Evolutionary conservation across 2,113 vertebrate genomes (phyloP), one percentile per base, ranked within the genome.

Genomic region (Lycocorax pyrrhopterus): DNA sequence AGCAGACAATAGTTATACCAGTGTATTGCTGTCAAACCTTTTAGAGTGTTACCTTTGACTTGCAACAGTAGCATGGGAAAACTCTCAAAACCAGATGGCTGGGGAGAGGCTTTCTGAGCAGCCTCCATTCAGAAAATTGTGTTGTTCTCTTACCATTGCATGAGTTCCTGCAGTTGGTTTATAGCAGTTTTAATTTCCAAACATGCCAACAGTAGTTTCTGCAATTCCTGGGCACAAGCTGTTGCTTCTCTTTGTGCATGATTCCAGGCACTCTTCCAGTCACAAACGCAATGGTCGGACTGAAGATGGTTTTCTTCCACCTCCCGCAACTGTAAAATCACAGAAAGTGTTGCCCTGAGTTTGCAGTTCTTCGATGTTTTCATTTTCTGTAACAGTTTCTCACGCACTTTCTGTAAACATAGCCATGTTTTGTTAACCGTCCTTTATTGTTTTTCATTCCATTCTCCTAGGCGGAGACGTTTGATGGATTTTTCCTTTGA

Each of bases 131-230:
- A 27, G n/a, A 1, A 51, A 21, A 64, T 33, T 4, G 8, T 20
- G 58, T 19, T n/a, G n/a, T 46, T 94, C 55, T 74, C 64, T 39
- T 97, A 99, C 99, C 97, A 97, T 78, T 99, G 98, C 78, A 98
- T 35, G 3, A 98, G 97, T 51, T 98, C 98, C 94, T 99, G 98
- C 69, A 98, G 97, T 94, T 98, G 98, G 94, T 97, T 98, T 86
- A 97, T 41, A 46, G 96, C 96, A 30, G 91, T 87, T 19, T 97
- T 96, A 73, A 96, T 86, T 37, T 67, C 95, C 47, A 96, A 92
- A n/a, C 97, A 95, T 59, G 95, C 67, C 44, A 97, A 89, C 33
- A 98, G 89, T 27, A 95, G 93, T 79, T 98, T 98, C 92, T 98
- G 97, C 35, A 98, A 93, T 95, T 98, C 98, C 94, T 98, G 98